Conservation (phyloP, 2,113 vertebrate species). For the Arvicanthis niloticus region DNA sequence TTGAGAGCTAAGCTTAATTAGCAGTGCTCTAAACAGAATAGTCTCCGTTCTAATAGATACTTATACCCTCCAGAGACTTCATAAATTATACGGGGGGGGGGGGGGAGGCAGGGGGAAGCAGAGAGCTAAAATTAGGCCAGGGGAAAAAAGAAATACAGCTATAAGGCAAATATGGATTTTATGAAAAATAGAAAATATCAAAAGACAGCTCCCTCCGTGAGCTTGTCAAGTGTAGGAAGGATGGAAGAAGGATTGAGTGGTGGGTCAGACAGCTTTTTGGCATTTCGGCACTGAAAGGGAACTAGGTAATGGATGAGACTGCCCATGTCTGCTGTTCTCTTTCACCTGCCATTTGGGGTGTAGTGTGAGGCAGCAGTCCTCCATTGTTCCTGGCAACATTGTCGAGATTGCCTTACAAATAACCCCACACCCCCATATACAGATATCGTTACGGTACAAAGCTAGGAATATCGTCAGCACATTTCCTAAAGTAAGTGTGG, state of each 20-base stretch:
- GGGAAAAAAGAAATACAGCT: conserved; percentile 72
- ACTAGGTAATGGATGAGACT: neutral
- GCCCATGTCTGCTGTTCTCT: neutral
- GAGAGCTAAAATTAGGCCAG: conserved; percentile 76
- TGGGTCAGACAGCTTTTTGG: neutral
- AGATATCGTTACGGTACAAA: conserved; percentile 25
- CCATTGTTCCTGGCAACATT: neutral
- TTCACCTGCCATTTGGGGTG: neutral
- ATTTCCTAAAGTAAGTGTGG: conserved; percentile 47
- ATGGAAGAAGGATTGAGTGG: neutral
- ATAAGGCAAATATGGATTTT: conserved; percentile 71
- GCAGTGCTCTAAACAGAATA: conserved; percentile 73
- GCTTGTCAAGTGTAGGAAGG: neutral
- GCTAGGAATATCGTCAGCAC: conserved; percentile 22
- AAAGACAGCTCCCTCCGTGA: conserved; percentile 34
- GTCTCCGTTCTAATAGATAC: conserved; percentile 58
- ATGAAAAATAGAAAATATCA: conserved; percentile 67
- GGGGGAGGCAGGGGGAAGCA: conserved; percentile 6
- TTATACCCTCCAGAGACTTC: conserved; percentile 64
- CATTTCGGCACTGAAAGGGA: conserved; percentile 39
- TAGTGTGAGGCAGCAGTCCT: neutral
- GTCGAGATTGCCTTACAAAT: conserved; percentile 1
- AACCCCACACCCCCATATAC: neutral
- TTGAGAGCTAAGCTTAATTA: conserved; percentile 79
- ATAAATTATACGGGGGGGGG: conserved; percentile 59